Percentiles rank a stretch among this genome's conserved stretches.
Conservation (phyloP, 2,797 vertebrate species). For the Mallotus villosus region DNA sequence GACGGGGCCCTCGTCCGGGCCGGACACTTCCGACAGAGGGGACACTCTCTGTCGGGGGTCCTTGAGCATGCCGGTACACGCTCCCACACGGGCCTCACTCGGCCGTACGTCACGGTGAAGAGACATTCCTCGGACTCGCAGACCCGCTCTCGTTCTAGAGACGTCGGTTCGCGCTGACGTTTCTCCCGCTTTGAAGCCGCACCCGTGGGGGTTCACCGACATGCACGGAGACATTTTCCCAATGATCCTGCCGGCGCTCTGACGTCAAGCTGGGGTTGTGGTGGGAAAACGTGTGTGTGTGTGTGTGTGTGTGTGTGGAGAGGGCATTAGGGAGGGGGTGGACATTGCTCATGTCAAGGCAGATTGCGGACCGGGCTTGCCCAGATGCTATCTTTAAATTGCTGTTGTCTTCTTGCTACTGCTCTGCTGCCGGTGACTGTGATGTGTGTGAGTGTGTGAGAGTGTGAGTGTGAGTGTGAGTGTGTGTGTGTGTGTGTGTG, state of each 20-base stretch:
- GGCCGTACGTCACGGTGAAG: no score
- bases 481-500: not conserved
- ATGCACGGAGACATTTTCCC: no score
- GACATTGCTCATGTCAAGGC: constrained; percentile 55
- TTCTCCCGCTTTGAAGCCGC: no score
- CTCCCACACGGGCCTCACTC: no score
- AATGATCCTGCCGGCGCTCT: no score
- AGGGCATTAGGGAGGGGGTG: constrained; percentile 27
- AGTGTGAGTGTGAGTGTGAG: not conserved
- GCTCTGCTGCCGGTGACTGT: not conserved
- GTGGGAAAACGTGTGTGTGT: not conserved
- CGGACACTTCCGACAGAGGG: not conserved
- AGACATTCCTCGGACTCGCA: no score
- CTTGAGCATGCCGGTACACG: no score
- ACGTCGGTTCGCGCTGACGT: no score
- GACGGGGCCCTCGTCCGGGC: not conserved
- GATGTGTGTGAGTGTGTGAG: not conserved
- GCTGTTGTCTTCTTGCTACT: constrained; percentile 49
- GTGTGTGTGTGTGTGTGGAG: constrained; percentile 3
- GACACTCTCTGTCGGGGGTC: no score
- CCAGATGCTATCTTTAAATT: constrained; percentile 67
- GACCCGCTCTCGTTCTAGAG: no score
- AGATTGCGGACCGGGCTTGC: constrained; percentile 37
- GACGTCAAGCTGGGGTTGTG: no score
- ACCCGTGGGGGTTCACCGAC: no score